Evolutionary conservation across 2,113 vertebrate genomes (phyloP), one percentile per base, ranked within the genome.

Genomic region (Vireo altiloquus): DNA sequence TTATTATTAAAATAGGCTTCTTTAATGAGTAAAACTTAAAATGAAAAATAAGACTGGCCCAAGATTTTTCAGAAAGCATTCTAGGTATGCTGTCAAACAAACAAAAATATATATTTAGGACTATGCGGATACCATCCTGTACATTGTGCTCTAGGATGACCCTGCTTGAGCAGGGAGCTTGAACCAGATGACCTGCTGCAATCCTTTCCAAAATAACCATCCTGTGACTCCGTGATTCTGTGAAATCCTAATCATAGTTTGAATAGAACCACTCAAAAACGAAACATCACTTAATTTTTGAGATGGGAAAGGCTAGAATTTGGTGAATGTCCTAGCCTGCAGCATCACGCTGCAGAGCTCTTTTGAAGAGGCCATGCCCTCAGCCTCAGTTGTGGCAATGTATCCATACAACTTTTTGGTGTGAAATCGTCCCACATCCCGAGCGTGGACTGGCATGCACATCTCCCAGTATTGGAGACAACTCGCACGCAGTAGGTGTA

Each of bases 331-430:
- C 8, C 33, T 30, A 30, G 30, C 10, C 35, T 2, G 9, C 22
- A 69, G 15, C 19, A 31, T 44, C 16, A 53, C 7, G 0, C 1
- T 2, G 33, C 20, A 52, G 8, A 71, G 16, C 4, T 46, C 11
- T 53, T 35, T 57, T 2, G 2, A 71, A 63, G 6, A 10, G 13
- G 16, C 21, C 4, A 6, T 40, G 21, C 3, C 33, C 40, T 33
- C 53, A 49, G 5, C 13, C 39, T n/a, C 31, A 31, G 1, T 3
- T 65, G 10, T 50, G 23, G 23, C 28, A 30, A 4, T 0, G 0
- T 27, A 27, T 8, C 15, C 3, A 4, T 14, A 12, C 2, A 3
- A 56, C 2, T 49, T 91, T 54, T 49, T 47, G 25, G 9, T 47
- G 7, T 33, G 30, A 76, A 89, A 52, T 30, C 21, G 22, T 17